phyloP scores from a whole-genome alignment of 2,797 vertebrate genomes.

The Myotis findleyi region DNA sequence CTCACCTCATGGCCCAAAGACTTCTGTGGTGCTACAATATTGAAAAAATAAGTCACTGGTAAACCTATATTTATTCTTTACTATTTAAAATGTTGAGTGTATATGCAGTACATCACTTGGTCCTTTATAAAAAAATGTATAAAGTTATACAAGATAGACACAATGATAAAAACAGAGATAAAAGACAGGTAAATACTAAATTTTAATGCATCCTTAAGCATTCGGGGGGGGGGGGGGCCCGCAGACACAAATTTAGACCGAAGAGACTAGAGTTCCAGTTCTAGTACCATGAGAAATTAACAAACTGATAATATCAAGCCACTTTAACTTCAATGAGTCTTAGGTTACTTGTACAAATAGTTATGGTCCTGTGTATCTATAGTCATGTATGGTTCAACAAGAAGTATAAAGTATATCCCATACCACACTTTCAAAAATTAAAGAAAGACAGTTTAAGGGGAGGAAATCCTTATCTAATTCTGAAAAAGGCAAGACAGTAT shows the following conservation, averaged over 20 bases:
- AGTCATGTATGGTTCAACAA: background rate
- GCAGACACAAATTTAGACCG: background rate
- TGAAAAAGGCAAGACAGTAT: background rate
- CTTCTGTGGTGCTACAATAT: slow-evolving; percentile 92
- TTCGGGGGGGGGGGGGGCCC: rapidly evolving
- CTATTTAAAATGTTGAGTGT: slow-evolving; percentile 54
- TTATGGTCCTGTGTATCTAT: background rate
- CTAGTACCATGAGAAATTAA: slow-evolving; percentile 32
- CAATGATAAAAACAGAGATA: background rate
- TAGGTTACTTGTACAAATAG: background rate
- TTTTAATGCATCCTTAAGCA: slow-evolving; percentile 8
- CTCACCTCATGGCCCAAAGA: slow-evolving; percentile 98
- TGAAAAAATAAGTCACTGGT: slow-evolving; percentile 26
- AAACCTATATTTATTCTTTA: slow-evolving; percentile 24
- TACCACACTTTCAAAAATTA: background rate
- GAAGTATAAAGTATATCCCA: slow-evolving; percentile 6
- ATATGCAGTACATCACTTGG: background rate
- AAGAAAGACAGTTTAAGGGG: background rate
- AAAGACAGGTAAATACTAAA: slow-evolving; percentile 19
- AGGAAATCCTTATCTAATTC: background rate
- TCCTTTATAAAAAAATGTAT: slow-evolving; percentile 29
- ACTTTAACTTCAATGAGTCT: background rate
- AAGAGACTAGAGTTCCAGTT: slow-evolving; percentile 6
- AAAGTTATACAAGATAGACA: slow-evolving; percentile 10
- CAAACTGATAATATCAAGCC: background rate